Evolutionary conservation across 2,113 vertebrate genomes (phyloP), one percentile per base, ranked within the genome.

Genomic region (Picathartes gymnocephalus): DNA sequence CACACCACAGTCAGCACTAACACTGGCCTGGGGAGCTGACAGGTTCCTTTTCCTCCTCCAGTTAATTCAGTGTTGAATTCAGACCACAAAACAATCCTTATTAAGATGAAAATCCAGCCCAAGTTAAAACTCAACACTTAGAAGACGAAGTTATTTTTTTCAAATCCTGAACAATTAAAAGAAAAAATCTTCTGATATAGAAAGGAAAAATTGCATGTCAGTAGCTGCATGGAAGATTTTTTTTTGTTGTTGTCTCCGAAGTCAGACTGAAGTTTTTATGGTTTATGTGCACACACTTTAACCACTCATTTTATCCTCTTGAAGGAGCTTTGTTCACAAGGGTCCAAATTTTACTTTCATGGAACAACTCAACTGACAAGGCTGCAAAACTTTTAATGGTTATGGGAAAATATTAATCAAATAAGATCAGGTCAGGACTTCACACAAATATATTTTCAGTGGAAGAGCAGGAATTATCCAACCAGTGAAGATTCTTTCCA

Each of bases 181-280:
- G 28, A 12, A 64, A 86, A 23, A 42, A 23, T 21, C 13, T 68
- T 21, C 22, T 28, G 35, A 80, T 4, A 14, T 45, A 64, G 40
- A 11, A 14, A 23, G 3, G 6, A 7, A 73, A 69, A 92, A 39
- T 2, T 2, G 0, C 15, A 15, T 7, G 2, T n/a, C 5, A 42
- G 33, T 40, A 66, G 13, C 31, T 53, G 4, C 24, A 31, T 25
- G 5, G n/a, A 72, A 64, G 25, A 9, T 15, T 4, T 57, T 57
- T 66, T 7, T 53, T 58, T 66, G 7, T 22, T 66, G 7, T 22
- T 50, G 11, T 47, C 13, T 73, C 23, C 70, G 72, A 23, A 39
- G 13, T 13, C 10, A 44, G 9, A 54, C 25, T 58, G 11, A 69
- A 50, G 4, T 4, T 64, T 31, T 64, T 39, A 33, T 31, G 8